Evolutionary conservation across 2,797 vertebrate species (phyloP).

Genomic region (Pyrrhura leucotis): DNA sequence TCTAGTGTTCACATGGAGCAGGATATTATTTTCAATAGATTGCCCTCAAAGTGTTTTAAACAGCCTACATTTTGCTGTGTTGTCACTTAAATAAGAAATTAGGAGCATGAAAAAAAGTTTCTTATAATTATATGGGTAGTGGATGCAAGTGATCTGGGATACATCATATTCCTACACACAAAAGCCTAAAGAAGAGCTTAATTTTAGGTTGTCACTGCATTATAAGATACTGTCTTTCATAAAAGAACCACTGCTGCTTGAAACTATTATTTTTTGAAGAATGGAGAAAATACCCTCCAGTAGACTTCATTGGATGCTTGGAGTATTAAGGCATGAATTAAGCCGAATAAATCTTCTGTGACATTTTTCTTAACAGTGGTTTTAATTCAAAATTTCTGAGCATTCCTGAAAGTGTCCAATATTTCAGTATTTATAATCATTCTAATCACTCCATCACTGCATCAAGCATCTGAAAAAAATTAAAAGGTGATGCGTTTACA

Average conservation of each 20-base stretch:
- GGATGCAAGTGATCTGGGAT: neutral
- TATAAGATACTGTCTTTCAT: neutral
- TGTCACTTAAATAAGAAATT: neutral
- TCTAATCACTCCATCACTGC: neutral
- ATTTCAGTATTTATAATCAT: neutral
- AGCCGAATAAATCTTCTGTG: neutral
- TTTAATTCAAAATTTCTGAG: neutral
- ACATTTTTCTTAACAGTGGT: neutral
- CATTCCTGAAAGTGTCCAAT: neutral
- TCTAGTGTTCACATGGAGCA: constrained; percentile 18
- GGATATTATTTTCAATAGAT: neutral
- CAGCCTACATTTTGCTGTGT: neutral
- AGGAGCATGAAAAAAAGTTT: neutral
- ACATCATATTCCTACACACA: neutral
- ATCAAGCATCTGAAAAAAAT: neutral
- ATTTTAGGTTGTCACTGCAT: neutral
- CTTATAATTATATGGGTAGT: neutral
- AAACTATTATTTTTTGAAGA: neutral
- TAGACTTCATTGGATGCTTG: neutral
- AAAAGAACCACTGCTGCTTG: neutral
- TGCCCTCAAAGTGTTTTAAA: neutral
- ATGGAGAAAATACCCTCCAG: neutral
- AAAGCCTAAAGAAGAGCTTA: neutral
- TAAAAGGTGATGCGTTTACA: neutral
- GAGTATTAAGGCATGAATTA: neutral